phyloP scores from a whole-genome alignment of 2,888 invertebrate species.

The Octodonta nipae region DNA sequence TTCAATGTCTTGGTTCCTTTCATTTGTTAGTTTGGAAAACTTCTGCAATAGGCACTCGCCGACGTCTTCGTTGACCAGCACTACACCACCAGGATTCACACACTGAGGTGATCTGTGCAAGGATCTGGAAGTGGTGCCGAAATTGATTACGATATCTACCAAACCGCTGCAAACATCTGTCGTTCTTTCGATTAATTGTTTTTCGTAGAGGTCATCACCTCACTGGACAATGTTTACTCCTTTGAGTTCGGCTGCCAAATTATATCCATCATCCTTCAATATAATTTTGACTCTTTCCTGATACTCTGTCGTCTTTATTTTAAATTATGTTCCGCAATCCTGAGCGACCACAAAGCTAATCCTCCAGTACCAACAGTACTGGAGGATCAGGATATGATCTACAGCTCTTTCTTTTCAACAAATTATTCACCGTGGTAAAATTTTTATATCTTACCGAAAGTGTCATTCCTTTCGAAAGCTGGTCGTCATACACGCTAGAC shows the following conservation, averaged over 20 bases:
- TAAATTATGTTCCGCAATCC: conserved; percentile 75
- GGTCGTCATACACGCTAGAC: no score
- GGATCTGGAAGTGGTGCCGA: conserved; percentile 84
- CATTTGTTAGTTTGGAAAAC: conserved; percentile 70
- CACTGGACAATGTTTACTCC: conserved; percentile 85
- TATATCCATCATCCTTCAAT: conserved; percentile 69
- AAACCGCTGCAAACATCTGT: conserved; percentile 80
- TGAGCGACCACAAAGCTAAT: conserved; percentile 81
- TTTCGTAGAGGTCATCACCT: conserved; percentile 87
- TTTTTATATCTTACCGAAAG: no score
- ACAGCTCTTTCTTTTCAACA: conserved; percentile 47
- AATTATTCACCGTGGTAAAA: no score
- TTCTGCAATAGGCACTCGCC: conserved; percentile 76
- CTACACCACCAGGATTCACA: conserved; percentile 71
- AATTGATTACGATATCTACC: conserved; percentile 87
- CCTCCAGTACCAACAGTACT: conserved; percentile 92
- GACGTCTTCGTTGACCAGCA: conserved; percentile 75
- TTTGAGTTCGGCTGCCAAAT: conserved; percentile 61
- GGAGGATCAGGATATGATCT: conserved; percentile 58
- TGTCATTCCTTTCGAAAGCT: no score
- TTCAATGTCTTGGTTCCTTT: conserved; percentile 68
- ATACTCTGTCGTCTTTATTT: conserved; percentile 51
- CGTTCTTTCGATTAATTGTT: conserved; percentile 82
- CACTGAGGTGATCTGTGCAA: conserved; percentile 83
- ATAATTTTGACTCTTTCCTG: conserved; percentile 59